These are phyloP conservation scores for Hypercompe scribonia DNA, from an alignment of 2,888 invertebrate genomes.

Conservation along the genomic window DNA sequence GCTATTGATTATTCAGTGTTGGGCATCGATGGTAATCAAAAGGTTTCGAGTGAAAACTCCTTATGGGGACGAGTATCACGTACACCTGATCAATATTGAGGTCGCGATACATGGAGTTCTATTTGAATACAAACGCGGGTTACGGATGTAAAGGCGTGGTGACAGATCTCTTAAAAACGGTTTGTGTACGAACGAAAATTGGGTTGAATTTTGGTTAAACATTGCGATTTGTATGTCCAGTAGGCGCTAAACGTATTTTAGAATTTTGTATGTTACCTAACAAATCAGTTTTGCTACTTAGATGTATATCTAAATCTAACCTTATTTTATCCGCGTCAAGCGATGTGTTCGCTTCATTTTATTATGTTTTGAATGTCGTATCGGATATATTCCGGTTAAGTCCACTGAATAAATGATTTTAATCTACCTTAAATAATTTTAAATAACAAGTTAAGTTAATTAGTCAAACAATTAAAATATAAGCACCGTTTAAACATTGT, in stretches of 20 bases:
- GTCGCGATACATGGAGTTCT: conserved; percentile 60
- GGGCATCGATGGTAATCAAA: conserved; percentile 56
- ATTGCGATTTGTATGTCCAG: conserved; percentile 19
- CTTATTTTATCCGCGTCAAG: neutral
- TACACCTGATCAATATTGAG: conserved; percentile 74
- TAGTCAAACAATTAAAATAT: neutral
- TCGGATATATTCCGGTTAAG: neutral
- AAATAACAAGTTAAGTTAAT: neutral
- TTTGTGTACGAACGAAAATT: conserved; percentile 29
- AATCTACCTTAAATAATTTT: neutral
- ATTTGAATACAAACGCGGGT: conserved; percentile 66
- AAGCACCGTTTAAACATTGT: neutral
- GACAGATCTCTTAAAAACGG: conserved; percentile 34
- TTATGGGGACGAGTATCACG: conserved; percentile 70
- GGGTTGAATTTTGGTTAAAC: conserved; percentile 36
- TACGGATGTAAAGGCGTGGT: conserved; percentile 62
- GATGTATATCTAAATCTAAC: neutral
- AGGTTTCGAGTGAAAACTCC: conserved; percentile 73
- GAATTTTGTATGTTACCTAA: conserved; percentile 9
- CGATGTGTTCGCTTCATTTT: neutral
- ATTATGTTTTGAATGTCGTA: neutral
- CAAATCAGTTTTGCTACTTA: neutral
- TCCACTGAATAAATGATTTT: neutral
- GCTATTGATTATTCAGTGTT: conserved; percentile 51
- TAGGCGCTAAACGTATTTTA: neutral